A percentile compares a stretch with the other conserved stretches of the same genome.
Conservation (phyloP, 2,797 vertebrate species). For the Sebastes paucispinis region DNA sequence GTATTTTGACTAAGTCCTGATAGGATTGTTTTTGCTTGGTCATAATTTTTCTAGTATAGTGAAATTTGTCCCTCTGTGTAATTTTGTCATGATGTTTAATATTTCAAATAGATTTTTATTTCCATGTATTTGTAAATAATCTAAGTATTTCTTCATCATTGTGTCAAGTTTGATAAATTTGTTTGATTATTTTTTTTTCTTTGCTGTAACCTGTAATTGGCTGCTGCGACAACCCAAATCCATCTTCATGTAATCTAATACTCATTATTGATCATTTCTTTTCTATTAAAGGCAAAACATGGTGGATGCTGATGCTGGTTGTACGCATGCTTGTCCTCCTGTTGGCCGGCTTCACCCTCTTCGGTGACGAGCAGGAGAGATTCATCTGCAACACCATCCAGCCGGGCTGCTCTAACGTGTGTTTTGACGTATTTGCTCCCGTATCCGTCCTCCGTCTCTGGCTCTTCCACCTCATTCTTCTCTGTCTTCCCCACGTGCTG, state of each 20-base stretch:
- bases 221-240: neutral
- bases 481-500: slow-evolving; percentile 83
- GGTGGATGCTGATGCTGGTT: slow-evolving; percentile 84
- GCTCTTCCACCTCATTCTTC: slow-evolving; percentile 85
- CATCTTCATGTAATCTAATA: neutral
- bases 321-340: slow-evolving; percentile 83
- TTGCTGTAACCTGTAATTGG: neutral
- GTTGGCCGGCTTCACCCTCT: slow-evolving; percentile 87
- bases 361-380: slow-evolving; percentile 90
- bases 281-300: slow-evolving; percentile 85
- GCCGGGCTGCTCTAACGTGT: slow-evolving; percentile 90
- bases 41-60: neutral
- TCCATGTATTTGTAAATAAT: neutral
- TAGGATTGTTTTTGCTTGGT: neutral
- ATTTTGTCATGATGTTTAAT: neutral
- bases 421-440: slow-evolving; percentile 89
- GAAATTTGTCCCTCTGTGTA: neutral
- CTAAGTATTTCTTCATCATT: no score
- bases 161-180: neutral
- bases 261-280: neutral
- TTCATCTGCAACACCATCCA: slow-evolving; percentile 94
- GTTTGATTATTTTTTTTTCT: neutral
- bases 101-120: neutral
- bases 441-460: slow-evolving; percentile 90
- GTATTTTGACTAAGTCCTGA: neutral